Base-by-base conservation (phyloP, 2,797 vertebrate genomes). In the Artibeus lituratus region DNA sequence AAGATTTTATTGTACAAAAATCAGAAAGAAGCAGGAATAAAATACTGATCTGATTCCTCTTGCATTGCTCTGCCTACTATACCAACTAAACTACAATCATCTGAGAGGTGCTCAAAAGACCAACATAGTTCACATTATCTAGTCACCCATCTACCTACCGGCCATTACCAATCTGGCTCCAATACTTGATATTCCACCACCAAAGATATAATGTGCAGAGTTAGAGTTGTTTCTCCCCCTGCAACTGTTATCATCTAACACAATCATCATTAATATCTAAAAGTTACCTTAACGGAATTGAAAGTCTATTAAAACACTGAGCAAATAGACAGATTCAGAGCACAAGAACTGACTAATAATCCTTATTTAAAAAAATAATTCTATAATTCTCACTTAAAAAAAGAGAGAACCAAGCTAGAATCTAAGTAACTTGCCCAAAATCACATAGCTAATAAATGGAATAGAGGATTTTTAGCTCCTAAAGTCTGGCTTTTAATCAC, bases 261-360 rank as follows among this genome's bases (percentile, higher is more conserved):
- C 51, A 87, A 82, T 35, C 49, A 69, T 81, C 65, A 82, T 70
- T 81, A 96, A 65, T 72, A 92, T 15, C 26, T 44, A 78, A n/a
- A n/a, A 65, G 10, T 62, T 42, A 84, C 7, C 73, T 84, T 91
- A 87, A 87, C 59, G 42, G 44, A 81, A 92, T 2, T 35, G 67
- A 29, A 96, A 93, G 77, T 77, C 65, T 62, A 65, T 39, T 65
- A 83, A 89, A 96, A 85, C 37, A 62, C 0, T 77, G 32, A 29
- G n/a, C 62, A 92, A 94, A 57, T 22, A 96, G 29, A 57, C 35
- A 96, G 35, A 94, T 53, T 90, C 39, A 73, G 70, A 90, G 47
- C 39, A 95, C 11, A 95, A 82, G 32, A 2, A 55, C 39, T 86
- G 39, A 80, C n/a, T 85, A 47, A 44, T 47, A 80, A 86, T 59